A percentile compares a stretch with the other conserved stretches of the same genome.
phyloP scores from a whole-genome alignment of 2,797 vertebrate genomes.

The Pantherophis vulpinus region DNA sequence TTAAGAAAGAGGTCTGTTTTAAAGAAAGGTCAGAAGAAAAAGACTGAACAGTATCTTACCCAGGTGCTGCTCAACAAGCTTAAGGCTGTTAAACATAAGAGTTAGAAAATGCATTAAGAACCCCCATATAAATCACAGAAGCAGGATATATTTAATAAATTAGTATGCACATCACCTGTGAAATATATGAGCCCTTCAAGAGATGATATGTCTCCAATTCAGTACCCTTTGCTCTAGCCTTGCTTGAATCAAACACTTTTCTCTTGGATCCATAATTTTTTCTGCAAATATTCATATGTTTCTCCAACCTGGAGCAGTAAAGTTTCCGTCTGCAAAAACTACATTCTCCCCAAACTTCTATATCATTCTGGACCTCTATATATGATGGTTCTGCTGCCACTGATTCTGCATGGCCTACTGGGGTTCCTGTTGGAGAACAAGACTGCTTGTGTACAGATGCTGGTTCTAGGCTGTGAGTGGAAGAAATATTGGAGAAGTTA shows the following conservation, averaged over 20 bases:
- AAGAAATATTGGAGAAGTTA: fast-evolving
- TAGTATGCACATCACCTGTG: constrained; percentile 58
- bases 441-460: not conserved
- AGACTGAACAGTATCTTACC: fast-evolving
- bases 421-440: not conserved
- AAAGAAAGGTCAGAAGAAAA: not conserved
- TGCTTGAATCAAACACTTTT: constrained; percentile 78
- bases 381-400: not conserved
- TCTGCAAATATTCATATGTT: constrained; percentile 76
- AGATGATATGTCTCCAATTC: constrained; percentile 75
- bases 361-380: not conserved
- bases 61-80: not conserved
- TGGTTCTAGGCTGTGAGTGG: constrained; percentile 24
- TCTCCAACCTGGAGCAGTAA: constrained; percentile 73
- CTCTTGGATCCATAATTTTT: constrained; percentile 71
- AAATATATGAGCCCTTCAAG: constrained; percentile 53
- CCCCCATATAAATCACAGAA: not conserved
- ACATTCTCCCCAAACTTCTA: constrained; percentile 68
- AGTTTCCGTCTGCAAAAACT: constrained; percentile 78
- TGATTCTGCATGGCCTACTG: not conserved
- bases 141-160: not conserved
- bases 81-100: not conserved
- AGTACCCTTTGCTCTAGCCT: constrained; percentile 78
- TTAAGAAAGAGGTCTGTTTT: not conserved
- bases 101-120: not conserved